phyloP scores from a whole-genome alignment of 2,888 invertebrate species.

The Phyto melanocephala region DNA sequence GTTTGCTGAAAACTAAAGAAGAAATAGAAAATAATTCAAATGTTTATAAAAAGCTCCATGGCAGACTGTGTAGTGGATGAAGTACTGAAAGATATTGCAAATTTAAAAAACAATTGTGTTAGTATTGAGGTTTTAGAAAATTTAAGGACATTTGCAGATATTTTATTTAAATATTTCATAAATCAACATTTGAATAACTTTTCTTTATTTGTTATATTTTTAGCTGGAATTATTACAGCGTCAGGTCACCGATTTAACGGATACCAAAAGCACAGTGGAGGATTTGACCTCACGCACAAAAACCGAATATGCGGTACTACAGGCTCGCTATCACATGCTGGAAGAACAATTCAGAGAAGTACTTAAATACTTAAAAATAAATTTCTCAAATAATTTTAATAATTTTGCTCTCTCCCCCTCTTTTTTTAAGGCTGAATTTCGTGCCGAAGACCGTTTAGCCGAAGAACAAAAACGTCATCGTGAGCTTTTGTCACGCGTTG shows the following conservation, averaged over 20 bases:
- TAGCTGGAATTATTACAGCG: conserved; percentile 96
- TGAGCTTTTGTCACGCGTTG: conserved; percentile 89
- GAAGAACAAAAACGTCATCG: conserved; percentile 92
- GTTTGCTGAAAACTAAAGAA: background rate
- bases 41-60: conserved; percentile 78
- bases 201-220: conserved; percentile 68
- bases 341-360: conserved; percentile 89
- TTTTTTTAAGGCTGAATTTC: conserved; percentile 83
- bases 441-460: conserved; percentile 86
- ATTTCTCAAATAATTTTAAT: background rate
- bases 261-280: conserved; percentile 91
- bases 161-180: background rate
- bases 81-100: conserved; percentile 76
- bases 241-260: conserved; percentile 92
- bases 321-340: conserved; percentile 93
- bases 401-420: conserved; percentile 21
- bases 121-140: conserved; percentile 67
- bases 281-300: conserved; percentile 93
- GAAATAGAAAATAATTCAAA: conserved; percentile 67
- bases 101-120: conserved; percentile 77
- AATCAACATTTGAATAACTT: conserved; percentile 37
- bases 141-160: background rate
- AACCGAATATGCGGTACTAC: conserved; percentile 94
- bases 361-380: no score
- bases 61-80: conserved; percentile 76